Conservation (phyloP, 2,888 invertebrate genomes). For the Aphrophora alni region DNA sequence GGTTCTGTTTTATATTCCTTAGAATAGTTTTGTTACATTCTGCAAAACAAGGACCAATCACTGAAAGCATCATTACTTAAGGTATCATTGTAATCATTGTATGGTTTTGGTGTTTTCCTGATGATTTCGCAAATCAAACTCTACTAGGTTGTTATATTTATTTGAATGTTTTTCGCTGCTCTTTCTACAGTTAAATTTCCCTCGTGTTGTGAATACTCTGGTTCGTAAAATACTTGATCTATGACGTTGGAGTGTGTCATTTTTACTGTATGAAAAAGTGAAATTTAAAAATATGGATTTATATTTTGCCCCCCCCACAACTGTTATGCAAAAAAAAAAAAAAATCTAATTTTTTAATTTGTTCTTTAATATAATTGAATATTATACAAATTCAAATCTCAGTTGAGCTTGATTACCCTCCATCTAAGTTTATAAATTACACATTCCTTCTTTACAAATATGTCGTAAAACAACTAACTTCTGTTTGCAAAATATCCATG, state of each 20-base stretch:
- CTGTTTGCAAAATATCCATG: conserved; percentile 2
- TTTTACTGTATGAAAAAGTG: conserved; percentile 16
- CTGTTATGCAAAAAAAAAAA: conserved; percentile 11
- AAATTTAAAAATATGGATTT: conserved; percentile 19
- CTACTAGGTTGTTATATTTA: background rate
- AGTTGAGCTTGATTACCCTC: conserved; percentile 11
- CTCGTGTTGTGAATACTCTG: conserved; percentile 17
- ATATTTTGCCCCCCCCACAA: conserved; percentile 30
- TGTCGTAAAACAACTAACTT: background rate
- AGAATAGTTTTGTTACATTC: background rate
- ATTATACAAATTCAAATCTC: conserved; percentile 7
- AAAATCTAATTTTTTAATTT: background rate
- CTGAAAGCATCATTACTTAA: conserved; percentile 10
- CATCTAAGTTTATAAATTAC: background rate
- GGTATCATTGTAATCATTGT: conserved; percentile 9
- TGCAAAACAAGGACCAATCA: conserved; percentile 9
- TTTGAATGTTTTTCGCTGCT: conserved; percentile 24
- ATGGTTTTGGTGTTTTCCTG: conserved; percentile 24
- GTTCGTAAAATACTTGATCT: conserved; percentile 23
- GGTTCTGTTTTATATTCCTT: background rate
- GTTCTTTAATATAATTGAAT: background rate
- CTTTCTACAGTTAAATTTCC: conserved; percentile 19
- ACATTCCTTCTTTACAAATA: conserved; percentile 21
- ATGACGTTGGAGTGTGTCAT: conserved; percentile 12
- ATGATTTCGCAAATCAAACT: background rate